A percentile compares a stretch with the other conserved stretches of the same genome.
phyloP scores from a whole-genome alignment of 2,113 vertebrate genomes.

The Porphyrio hochstetteri region DNA sequence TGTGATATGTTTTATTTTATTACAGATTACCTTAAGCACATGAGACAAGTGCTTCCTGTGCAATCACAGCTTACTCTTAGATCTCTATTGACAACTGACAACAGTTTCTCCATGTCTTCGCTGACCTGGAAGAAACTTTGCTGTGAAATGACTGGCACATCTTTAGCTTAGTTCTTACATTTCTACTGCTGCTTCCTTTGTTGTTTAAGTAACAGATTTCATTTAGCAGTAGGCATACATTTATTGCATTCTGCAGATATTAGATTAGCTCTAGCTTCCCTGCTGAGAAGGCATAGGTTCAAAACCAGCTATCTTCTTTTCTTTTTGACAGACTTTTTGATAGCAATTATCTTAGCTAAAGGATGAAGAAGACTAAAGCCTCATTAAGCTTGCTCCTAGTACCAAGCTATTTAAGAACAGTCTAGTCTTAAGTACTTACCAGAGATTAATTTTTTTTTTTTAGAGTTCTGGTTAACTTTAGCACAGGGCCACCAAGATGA shows the following conservation, averaged over 20 bases:
- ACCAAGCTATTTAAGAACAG: background rate
- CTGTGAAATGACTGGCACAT: background rate
- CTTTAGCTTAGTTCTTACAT: background rate
- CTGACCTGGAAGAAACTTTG: background rate
- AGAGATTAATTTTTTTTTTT: background rate
- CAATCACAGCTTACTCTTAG: background rate
- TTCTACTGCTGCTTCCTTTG: background rate
- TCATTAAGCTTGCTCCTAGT: background rate
- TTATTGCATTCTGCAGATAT: background rate
- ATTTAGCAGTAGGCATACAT: background rate
- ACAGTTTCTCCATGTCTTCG: background rate
- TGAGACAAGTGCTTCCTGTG: background rate
- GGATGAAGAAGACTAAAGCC: background rate
- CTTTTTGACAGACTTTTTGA: background rate
- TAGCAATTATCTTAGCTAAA: background rate
- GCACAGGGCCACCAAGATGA: too few species aligned
- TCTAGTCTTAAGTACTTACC: background rate
- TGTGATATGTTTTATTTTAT: background rate
- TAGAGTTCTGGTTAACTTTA: background rate
- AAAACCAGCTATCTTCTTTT: background rate
- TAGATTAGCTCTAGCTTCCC: background rate
- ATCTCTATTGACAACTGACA: background rate
- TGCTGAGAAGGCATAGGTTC: too few species aligned
- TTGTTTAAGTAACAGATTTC: background rate
- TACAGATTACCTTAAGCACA: background rate